phyloP scores from a whole-genome alignment of 2,113 vertebrate genomes.

The Cavia porcellus region DNA sequence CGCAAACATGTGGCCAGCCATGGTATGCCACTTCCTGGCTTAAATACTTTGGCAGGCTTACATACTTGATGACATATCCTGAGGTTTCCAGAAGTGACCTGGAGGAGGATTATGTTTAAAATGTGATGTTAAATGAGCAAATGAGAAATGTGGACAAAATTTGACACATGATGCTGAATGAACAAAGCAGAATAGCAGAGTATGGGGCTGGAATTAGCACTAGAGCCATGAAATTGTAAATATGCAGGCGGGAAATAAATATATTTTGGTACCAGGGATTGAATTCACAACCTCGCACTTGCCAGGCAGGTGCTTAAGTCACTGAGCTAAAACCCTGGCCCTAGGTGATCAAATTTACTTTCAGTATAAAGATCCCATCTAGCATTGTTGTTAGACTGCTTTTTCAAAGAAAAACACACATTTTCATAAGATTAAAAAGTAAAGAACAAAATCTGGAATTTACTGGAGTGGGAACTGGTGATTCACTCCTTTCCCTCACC shows the following conservation, averaged over 20 bases:
- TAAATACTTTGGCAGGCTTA: not conserved
- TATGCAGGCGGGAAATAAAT: not conserved
- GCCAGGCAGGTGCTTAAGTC: too few relatives aligned
- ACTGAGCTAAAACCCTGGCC: too few relatives aligned
- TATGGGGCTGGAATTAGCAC: not conserved
- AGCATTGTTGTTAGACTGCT: not conserved
- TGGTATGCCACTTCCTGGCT: not conserved
- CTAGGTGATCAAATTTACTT: not conserved
- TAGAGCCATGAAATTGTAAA: not conserved
- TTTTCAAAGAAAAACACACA: not conserved
- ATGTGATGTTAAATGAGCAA: not conserved
- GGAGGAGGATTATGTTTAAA: not conserved
- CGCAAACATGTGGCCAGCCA: not conserved
- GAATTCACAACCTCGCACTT: too few relatives aligned
- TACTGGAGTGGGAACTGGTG: not conserved
- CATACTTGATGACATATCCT: not conserved
- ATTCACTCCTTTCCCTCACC: not conserved
- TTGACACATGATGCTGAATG: not conserved
- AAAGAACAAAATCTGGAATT: not conserved
- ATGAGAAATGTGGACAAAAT: not conserved
- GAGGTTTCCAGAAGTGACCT: not conserved
- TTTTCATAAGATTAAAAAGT: slow-evolving; percentile 31
- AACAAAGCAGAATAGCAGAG: not conserved
- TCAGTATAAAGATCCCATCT: not conserved
- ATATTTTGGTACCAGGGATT: too few relatives aligned